Conservation (phyloP, 2,888 invertebrate genomes). For the Eueremaeus valkanovi region DNA sequence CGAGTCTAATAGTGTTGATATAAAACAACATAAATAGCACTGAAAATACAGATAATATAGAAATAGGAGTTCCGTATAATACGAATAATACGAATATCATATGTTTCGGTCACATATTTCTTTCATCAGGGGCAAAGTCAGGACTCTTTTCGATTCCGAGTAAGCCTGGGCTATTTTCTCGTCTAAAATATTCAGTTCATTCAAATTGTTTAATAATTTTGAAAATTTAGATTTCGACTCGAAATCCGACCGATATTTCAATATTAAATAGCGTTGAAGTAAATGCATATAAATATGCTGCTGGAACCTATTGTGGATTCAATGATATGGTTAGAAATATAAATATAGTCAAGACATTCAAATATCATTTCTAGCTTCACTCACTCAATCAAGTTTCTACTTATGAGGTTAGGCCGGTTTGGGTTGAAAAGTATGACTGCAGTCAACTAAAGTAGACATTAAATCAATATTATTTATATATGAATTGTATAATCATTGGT, state of each 20-base stretch:
- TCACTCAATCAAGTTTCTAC: conserved; percentile 69
- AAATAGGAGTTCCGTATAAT: no score
- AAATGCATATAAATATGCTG: conserved; percentile 45
- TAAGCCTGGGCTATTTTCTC: no score
- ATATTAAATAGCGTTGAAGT: conserved; percentile 45
- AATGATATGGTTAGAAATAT: no score
- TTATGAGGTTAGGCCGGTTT: conserved; percentile 70
- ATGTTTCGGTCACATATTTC: no score
- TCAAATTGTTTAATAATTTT: conserved; percentile 82
- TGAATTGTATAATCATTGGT: neutral
- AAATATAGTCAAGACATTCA: neutral
- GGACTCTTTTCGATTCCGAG: no score
- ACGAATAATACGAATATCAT: no score
- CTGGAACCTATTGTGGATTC: conserved; percentile 14
- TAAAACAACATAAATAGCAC: no score
- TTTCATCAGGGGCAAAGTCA: no score
- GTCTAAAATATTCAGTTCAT: conserved; percentile 79
- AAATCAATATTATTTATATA: conserved; percentile 50
- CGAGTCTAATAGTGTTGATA: no score
- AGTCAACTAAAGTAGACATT: conserved; percentile 64
- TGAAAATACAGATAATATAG: no score
- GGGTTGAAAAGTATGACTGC: conserved; percentile 88
- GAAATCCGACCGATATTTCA: conserved; percentile 42
- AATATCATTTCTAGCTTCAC: neutral
- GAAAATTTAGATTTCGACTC: conserved; percentile 60